Base-by-base conservation (phyloP, 2,113 vertebrate genomes). In the Mugil cephalus region DNA sequence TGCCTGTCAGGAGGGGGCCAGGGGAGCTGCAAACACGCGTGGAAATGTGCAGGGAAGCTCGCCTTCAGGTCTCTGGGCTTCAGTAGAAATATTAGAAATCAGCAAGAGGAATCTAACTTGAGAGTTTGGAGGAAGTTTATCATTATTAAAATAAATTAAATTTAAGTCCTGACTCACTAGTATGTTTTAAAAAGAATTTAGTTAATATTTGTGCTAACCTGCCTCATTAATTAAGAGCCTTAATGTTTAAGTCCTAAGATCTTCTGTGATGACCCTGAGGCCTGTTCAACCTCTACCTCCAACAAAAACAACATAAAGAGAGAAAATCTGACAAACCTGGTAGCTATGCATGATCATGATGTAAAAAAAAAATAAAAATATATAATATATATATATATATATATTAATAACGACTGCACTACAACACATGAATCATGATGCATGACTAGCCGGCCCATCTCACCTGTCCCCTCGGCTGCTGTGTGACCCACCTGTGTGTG, bases 401-500 rank as follows among this genome's bases (percentile, higher is more conserved):
- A 30, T 3, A 30, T 30, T 4, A n/a, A 46, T 13, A 39, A 53
- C 24, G 42, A 46, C 45, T 42, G 73, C 45, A 18, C 5, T n/a
- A 69, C 60, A 30, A 3, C 0, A 17, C n/a, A 60, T 60, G 59
- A 77, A 35, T 50, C 34, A 30, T 66, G 64, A 36, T 40, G 39
- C n/a, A 15, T 55, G 56, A 50, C 56, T 66, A 11, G 18, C 59
- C 17, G 50, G 51, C 77, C 39, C 34, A 47, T 18, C 52, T 77
- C 85, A 78, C 86, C 85, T 85, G 77, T 61, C 77, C 58, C 62
- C 69, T 19, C 54, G 3, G 52, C 79, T 58, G 71, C 75, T 50
- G 72, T 7, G 43, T 78, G 85, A 90, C 90, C 79, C 86, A 92
- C 89, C 87, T 90, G 89, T 84, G 84, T 85, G 88, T 72, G 81